phyloP scores from a whole-genome alignment of 2,113 vertebrate genomes.

The Forbesichthys papilliferus region DNA sequence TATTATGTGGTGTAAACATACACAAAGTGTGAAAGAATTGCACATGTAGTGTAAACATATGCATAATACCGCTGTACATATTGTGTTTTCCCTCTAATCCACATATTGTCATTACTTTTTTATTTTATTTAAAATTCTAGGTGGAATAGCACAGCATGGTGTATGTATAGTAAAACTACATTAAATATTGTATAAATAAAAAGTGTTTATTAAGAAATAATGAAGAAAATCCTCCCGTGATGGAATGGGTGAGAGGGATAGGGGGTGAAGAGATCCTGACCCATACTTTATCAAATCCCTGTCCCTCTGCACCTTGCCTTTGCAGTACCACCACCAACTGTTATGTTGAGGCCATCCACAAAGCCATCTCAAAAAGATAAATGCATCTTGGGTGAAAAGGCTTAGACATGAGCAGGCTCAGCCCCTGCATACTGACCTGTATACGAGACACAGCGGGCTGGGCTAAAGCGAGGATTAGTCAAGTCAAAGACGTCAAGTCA shows the following conservation, averaged over 20 bases:
- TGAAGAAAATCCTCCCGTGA: not conserved
- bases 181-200: not conserved
- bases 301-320: slow-evolving; percentile 4
- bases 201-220: not conserved
- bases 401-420: slow-evolving; percentile 34
- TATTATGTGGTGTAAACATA: no score
- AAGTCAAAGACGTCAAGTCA: slow-evolving; percentile 39
- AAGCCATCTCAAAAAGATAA: slow-evolving; percentile 22
- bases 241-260: no score
- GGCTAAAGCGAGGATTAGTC: slow-evolving; percentile 56
- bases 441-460: slow-evolving; percentile 21
- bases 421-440: slow-evolving; percentile 5
- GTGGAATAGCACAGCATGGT: no score
- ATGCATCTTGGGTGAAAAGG: slow-evolving; percentile 15
- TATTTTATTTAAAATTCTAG: no score
- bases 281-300: not conserved
- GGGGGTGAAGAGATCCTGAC: no score
- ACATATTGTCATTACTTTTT: no score
- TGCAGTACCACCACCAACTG: slow-evolving; percentile 3
- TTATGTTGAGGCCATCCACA: slow-evolving; percentile 32
- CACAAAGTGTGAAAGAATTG: no score
- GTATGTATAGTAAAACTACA: not conserved
- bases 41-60: no score
- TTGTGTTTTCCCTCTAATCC: no score
- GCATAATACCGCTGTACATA: no score